A percentile compares a stretch with the other conserved stretches of the same genome.
phyloP scores from a whole-genome alignment of 2,113 vertebrate genomes.

The Archilochus colubris region DNA sequence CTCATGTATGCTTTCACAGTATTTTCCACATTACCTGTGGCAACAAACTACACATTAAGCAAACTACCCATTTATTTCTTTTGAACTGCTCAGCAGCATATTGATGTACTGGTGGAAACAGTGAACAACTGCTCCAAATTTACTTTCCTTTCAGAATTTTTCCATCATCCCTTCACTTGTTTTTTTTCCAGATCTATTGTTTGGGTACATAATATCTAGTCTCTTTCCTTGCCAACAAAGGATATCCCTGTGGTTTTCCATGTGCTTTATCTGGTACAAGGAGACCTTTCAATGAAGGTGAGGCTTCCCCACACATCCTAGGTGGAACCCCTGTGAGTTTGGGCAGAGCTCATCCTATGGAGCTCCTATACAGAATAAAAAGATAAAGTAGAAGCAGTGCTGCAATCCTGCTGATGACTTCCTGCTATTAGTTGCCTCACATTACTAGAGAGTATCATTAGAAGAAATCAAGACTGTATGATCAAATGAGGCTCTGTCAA shows the following conservation, averaged over 20 bases:
- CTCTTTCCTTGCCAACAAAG: neutral
- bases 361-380: neutral
- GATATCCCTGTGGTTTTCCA: neutral
- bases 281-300: neutral
- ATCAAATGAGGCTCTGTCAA: neutral
- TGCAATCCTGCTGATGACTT: neutral
- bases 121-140: neutral
- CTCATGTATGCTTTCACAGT: neutral
- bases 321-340: neutral
- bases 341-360: neutral
- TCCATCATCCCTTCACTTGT: neutral
- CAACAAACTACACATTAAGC: neutral
- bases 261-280: neutral
- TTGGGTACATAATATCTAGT: neutral
- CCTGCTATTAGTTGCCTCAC: neutral
- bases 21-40: neutral
- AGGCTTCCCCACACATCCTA: neutral
- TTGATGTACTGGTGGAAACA: neutral
- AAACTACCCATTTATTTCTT: neutral
- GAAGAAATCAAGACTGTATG: neutral
- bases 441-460: neutral
- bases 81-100: neutral
- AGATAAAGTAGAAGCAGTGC: neutral
- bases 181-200: neutral
- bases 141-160: neutral